Evolutionary conservation across 1,140 invertebrate species (phyloP).

Genomic region (Kradibia gibbosae): DNA sequence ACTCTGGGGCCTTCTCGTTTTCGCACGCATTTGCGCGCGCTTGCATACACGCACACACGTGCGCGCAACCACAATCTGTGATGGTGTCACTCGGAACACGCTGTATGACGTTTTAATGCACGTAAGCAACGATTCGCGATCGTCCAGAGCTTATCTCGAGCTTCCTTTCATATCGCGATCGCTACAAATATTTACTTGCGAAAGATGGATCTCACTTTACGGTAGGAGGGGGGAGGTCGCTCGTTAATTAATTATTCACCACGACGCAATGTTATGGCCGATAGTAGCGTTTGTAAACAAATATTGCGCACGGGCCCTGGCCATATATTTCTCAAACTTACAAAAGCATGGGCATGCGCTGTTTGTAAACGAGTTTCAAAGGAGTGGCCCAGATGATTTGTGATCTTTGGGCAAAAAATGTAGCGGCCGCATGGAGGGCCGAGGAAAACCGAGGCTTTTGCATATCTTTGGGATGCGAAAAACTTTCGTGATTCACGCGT

Average conservation of each 20-base stretch:
- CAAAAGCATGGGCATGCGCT: conserved; percentile 1
- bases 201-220: neutral
- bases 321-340: conserved; percentile 27
- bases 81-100: neutral
- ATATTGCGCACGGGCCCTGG: neutral
- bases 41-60: neutral
- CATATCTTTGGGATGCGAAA: conserved; percentile 14
- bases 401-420: neutral
- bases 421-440: neutral
- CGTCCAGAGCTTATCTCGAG: neutral
- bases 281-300: conserved; percentile 43
- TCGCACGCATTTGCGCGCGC: neutral
- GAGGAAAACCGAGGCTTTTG: conserved; percentile 1
- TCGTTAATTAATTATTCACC: conserved; percentile 18
- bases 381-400: conserved; percentile 41
- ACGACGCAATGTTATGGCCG: neutral
- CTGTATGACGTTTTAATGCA: conserved; percentile 21
- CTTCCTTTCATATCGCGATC: neutral
- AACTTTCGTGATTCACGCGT: conserved; percentile 12
- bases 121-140: neutral
- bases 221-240: neutral
- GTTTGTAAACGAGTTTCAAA: conserved; percentile 36
- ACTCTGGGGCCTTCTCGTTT: neutral
- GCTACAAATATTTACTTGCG: neutral
- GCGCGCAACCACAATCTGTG: neutral